Percentiles rank a stretch among this genome's conserved stretches.
Evolutionary conservation across 1,140 invertebrate species (phyloP).

Genomic region (Hypothenemus hampei): DNA sequence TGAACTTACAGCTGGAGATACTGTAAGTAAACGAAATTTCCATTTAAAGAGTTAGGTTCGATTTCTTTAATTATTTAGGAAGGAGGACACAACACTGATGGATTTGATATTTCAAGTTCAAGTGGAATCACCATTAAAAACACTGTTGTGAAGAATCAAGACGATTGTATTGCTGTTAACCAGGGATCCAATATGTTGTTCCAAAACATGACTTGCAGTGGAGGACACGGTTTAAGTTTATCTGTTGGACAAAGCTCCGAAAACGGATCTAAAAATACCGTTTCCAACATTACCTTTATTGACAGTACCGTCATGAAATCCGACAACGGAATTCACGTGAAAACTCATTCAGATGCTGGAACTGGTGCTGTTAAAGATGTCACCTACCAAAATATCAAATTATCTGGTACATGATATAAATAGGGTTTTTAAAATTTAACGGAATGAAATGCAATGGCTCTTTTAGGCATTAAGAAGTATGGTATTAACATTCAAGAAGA

Average conservation of each 20-base stretch:
- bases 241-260: constrained; percentile 17
- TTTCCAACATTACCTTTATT: constrained; percentile 18
- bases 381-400: constrained; percentile 24
- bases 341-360: constrained; percentile 26
- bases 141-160: constrained; percentile 23
- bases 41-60: too few relatives aligned
- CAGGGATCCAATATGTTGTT: constrained; percentile 18
- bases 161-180: constrained; percentile 27
- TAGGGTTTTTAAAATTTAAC: background rate
- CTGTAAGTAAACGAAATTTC: constrained; percentile 9
- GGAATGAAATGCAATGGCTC: too few relatives aligned
- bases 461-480: constrained; percentile 20
- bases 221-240: constrained; percentile 26
- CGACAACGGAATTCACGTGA: constrained; percentile 24
- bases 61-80: background rate
- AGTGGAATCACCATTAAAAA: constrained; percentile 12
- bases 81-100: constrained; percentile 25
- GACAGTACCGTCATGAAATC: constrained; percentile 20
- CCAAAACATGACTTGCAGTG: constrained; percentile 17
- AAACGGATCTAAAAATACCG: constrained; percentile 15
- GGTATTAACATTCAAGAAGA: constrained; percentile 28
- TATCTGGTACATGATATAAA: constrained; percentile 10
- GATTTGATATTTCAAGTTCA: constrained; percentile 22
- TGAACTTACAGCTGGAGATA: constrained; percentile 27
- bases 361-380: constrained; percentile 15